Base-by-base conservation (phyloP, 2,888 invertebrate species). In the Rhaphigaster nebulosa region DNA sequence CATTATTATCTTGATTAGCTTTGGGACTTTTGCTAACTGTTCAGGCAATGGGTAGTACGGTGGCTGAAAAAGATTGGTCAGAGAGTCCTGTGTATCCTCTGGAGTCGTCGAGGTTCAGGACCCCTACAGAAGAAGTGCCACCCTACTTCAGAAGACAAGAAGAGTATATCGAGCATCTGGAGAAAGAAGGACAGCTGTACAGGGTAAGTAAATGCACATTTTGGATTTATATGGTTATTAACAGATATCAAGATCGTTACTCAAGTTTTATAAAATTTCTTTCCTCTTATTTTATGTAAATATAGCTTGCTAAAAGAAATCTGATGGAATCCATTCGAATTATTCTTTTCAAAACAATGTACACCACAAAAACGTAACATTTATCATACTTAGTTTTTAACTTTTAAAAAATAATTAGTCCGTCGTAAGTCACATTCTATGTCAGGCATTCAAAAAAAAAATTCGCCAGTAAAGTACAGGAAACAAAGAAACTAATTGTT, bases 81-180 rank as follows among this genome's bases (percentile, higher is more conserved):
- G 70, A 89, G 70, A 70, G n/a, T 23, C 50, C 50, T 12, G 89
- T 89, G 29, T 89, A 89, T 18, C 89, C 89, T n/a, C 52, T 89
- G 89, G 89, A 89, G 70, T 45, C 56, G 1, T 45, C 84, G 91
- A 89, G 92, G 87, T 70, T 50, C 41, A 41, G 89, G 52, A 93
- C 92, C 90, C 34, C 95, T 93, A 94, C 96, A 92, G 97, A 97
- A 93, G 97, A 97, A 93, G 95, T 97, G 87, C 95, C 97, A 93
- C 95, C 96, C 92, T 97, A 97, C 93, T 97, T 97, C 88, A 97
- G 97, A 93, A 96, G 97, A 92, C 97, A 98, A 93, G 97, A 97
- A 93, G 97, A 97, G 93, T 97, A 98, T 93, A 97, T 98, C 89
- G 97, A 97, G 92, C 97, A 98, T 93, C 93, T 98, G 89, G 97